phyloP scores from a whole-genome alignment of 1,140 invertebrate genomes.

The Brachionus calyciflorus region DNA sequence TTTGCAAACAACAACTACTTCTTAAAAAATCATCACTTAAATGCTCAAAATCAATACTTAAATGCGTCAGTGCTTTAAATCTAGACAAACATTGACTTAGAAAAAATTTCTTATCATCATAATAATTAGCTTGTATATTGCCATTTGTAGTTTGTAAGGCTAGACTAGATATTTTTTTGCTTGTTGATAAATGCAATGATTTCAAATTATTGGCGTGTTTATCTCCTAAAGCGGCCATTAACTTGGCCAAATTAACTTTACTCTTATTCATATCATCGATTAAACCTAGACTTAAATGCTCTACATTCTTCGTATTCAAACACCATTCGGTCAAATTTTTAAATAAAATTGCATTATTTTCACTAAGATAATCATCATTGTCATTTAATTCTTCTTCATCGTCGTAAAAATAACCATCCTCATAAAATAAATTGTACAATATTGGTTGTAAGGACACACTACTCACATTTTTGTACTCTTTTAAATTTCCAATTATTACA shows the following conservation, averaged over 20 bases:
- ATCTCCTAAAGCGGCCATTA: neutral
- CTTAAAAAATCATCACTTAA: slow-evolving; percentile 20
- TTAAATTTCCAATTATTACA: neutral
- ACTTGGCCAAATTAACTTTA: neutral
- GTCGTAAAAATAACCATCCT: slow-evolving; percentile 1
- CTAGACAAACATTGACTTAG: neutral
- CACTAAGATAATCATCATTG: neutral
- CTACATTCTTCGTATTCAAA: neutral
- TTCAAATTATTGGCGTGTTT: neutral
- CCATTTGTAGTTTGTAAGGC: neutral
- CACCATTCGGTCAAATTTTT: slow-evolving; percentile 5
- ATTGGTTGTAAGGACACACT: slow-evolving; percentile 10
- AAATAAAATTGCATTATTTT: slow-evolving; percentile 7
- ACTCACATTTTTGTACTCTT: slow-evolving; percentile 15
- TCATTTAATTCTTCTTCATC: neutral
- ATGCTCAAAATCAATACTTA: slow-evolving; percentile 41
- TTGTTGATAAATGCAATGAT: neutral
- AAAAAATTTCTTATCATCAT: neutral
- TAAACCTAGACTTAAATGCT: slow-evolving; percentile 24
- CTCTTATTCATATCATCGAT: slow-evolving; percentile 7
- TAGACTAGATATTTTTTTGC: slow-evolving; percentile 20
- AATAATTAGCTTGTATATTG: neutral
- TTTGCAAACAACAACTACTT: neutral
- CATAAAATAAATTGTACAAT: slow-evolving; percentile 9
- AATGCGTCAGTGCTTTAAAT: slow-evolving; percentile 24